Conservation (phyloP, 2,888 invertebrate species). For the Drosophila lutescens region DNA sequence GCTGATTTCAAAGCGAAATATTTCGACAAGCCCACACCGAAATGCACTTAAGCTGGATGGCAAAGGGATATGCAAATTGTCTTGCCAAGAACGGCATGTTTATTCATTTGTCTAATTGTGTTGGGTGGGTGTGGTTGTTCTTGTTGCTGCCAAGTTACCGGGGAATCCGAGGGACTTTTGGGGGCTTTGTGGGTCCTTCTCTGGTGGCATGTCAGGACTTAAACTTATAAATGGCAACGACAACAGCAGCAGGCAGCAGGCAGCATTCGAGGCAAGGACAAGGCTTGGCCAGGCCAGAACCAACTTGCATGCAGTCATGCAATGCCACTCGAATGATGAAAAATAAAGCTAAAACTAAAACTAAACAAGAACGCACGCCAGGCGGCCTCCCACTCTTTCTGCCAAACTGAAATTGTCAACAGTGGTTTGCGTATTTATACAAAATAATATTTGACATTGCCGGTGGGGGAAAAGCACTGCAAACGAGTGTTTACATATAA, state of each 20-base stretch:
- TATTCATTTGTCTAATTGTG: conserved; percentile 77
- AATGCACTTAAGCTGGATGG: conserved; percentile 41
- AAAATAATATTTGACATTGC: conserved; percentile 30
- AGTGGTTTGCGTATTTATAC: conserved; percentile 36
- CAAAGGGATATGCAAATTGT: conserved; percentile 55
- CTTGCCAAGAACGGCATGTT: conserved; percentile 45
- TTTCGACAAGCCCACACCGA: conserved; percentile 22
- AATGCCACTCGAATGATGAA: conserved; percentile 62
- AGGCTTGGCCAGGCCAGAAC: conserved; percentile 52
- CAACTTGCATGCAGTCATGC: conserved; percentile 77
- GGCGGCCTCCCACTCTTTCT: conserved; percentile 40
- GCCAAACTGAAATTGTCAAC: conserved; percentile 47
- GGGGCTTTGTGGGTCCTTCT: conserved; percentile 20
- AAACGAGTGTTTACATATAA: conserved; percentile 1
- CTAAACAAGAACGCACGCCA: conserved; percentile 61
- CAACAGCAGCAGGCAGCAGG: conserved; percentile 39
- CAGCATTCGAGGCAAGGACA: conserved; percentile 56
- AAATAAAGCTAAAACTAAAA: conserved; percentile 43
- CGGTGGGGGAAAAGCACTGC: background rate
- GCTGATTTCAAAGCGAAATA: conserved; percentile 32
- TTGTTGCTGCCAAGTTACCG: conserved; percentile 16
- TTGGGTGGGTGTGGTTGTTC: conserved; percentile 17
- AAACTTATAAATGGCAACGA: conserved; percentile 64
- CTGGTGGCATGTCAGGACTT: conserved; percentile 58
- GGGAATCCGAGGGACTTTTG: background rate